phyloP scores from a whole-genome alignment of 2,797 vertebrate species.

The Gambusia yucatana region DNA sequence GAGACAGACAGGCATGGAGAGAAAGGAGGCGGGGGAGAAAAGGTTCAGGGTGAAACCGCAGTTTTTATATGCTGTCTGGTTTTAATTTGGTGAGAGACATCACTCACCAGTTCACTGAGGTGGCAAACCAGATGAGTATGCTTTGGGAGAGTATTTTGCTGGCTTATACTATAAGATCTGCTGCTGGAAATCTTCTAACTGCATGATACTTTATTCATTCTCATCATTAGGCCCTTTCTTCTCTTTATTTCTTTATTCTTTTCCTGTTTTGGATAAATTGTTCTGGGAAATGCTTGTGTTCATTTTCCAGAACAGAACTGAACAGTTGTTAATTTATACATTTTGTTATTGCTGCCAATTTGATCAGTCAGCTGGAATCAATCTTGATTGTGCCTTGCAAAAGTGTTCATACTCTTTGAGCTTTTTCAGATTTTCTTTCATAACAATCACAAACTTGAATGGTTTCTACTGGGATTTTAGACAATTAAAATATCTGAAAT shows the following conservation, averaged over 20 bases:
- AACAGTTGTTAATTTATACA: background rate
- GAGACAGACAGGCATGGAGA: constrained; percentile 52
- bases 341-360: background rate
- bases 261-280: constrained; percentile 3
- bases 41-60: constrained; percentile 68
- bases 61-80: constrained; percentile 80
- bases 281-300: constrained; percentile 8
- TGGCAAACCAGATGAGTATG: constrained; percentile 72
- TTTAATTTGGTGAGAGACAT: constrained; percentile 78
- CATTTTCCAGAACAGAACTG: background rate
- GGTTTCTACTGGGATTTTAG: background rate
- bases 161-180: constrained; percentile 31
- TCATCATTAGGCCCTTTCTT: constrained; percentile 9
- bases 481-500: background rate
- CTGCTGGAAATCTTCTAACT: constrained; percentile 26
- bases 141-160: constrained; percentile 36
- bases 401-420: background rate
- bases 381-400: background rate
- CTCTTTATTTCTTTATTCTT: background rate
- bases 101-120: constrained; percentile 77
- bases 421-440: background rate
- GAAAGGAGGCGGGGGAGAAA: constrained; percentile 21
- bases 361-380: background rate
- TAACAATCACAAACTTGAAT: background rate
- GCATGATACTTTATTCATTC: constrained; percentile 20